These are phyloP conservation scores for Cirrhinus molitorella DNA, from an alignment of 2,797 vertebrate genomes.

Conservation along the genomic window DNA sequence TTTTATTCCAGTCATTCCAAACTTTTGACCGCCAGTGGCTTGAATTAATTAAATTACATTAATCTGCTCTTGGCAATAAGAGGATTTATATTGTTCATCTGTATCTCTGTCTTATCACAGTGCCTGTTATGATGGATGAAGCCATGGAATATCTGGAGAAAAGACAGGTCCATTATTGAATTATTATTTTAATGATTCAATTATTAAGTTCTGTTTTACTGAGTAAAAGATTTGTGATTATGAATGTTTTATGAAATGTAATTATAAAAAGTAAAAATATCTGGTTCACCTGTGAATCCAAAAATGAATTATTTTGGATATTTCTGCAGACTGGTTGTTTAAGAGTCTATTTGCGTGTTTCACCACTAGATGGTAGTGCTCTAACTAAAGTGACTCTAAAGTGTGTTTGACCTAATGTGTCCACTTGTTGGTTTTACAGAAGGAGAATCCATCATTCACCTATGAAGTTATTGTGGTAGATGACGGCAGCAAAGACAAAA, in stretches of 20 bases:
- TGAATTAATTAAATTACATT: too few relatives aligned
- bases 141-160: conserved; percentile 91
- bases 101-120: conserved; percentile 69
- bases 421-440: conserved; percentile 78
- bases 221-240: not conserved
- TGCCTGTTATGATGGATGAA: conserved; percentile 97
- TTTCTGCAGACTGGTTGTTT: not conserved
- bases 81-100: not conserved
- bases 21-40: not conserved
- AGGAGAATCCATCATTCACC: conserved; percentile 83
- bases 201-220: not conserved
- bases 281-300: not conserved
- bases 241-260: too few relatives aligned
- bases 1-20: not conserved
- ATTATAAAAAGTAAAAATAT: too few relatives aligned
- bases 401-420: conserved; percentile 36
- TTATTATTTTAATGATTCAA: not conserved
- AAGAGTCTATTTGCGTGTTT: not conserved
- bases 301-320: not conserved
- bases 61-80: not conserved
- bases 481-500: conserved; percentile 96
- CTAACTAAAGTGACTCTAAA: not conserved
- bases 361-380: conserved; percentile 34
- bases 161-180: conserved; percentile 82
- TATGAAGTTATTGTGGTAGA: conserved; percentile 96